phyloP scores from a whole-genome alignment of 2,113 vertebrate species.

The Cryptotis parvus region DNA sequence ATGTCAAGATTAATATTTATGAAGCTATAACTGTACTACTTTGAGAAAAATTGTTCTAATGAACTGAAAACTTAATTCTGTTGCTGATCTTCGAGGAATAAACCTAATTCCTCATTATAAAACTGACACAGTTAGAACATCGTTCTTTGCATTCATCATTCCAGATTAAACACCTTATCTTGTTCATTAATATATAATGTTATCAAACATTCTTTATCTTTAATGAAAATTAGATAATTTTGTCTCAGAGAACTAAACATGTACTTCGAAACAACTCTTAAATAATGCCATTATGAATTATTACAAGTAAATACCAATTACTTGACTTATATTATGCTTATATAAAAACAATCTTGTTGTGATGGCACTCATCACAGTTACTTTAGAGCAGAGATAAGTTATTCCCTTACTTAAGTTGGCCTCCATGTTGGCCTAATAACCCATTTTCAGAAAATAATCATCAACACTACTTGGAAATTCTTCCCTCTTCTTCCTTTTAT shows the following conservation, averaged over 20 bases:
- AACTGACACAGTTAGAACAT: not conserved
- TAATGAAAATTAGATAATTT: conserved; percentile 30
- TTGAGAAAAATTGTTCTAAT: not conserved
- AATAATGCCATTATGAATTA: not conserved
- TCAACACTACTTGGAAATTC: no score
- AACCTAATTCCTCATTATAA: not conserved
- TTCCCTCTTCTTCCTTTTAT: no score
- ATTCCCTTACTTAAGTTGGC: no score
- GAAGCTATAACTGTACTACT: not conserved
- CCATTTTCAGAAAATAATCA: no score
- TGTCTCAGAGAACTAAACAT: not conserved
- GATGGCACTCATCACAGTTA: not conserved
- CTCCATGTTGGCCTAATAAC: no score
- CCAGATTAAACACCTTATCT: not conserved
- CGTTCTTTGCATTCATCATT: not conserved
- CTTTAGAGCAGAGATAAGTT: no score
- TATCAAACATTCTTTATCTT: not conserved
- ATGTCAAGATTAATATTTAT: conserved; percentile 21
- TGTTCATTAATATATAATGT: conserved; percentile 39
- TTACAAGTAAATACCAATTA: conserved; percentile 8
- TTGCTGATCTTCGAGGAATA: not conserved
- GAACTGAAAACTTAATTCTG: not conserved
- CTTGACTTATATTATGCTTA: not conserved
- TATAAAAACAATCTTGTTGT: conserved; percentile 33
- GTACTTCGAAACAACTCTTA: conserved; percentile 27